Percentiles rank a stretch among this genome's conserved stretches.
phyloP scores from a whole-genome alignment of 53 echinoderm and acorn worm genomes.

The Arbacia lixula region DNA sequence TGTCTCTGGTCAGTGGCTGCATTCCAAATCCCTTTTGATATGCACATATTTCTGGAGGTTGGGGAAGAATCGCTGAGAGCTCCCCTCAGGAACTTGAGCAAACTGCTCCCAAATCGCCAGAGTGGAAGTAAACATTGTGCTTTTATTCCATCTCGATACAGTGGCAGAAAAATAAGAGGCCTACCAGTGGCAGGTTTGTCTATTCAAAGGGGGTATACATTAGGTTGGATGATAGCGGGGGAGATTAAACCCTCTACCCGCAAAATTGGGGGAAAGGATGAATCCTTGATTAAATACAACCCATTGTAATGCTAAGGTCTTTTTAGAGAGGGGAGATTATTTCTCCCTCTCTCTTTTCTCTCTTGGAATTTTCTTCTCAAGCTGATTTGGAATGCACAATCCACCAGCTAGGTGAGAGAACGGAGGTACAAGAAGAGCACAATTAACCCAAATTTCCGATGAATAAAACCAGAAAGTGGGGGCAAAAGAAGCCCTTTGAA shows the following conservation, averaged over 20 bases:
- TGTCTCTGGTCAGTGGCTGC: background rate
- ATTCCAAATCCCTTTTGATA: constrained; percentile 26
- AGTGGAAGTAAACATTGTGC: constrained; percentile 42
- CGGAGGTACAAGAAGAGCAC: background rate
- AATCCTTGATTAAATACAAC: constrained; percentile 55
- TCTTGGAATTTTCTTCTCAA: background rate
- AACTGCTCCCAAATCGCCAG: constrained; percentile 17
- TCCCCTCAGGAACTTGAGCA: constrained; percentile 37
- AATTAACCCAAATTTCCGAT: constrained; percentile 32
- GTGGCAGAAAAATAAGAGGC: constrained; percentile 27
- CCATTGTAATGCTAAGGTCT: constrained; percentile 34
- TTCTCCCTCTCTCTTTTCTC: background rate
- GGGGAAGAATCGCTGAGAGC: too few relatives aligned
- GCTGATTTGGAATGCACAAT: constrained; percentile 17
- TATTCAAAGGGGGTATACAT: constrained; percentile 42
- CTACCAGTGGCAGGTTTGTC: constrained; percentile 13
- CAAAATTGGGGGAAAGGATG: constrained; percentile 21
- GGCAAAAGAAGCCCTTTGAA: background rate
- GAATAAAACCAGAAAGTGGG: background rate
- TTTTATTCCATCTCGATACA: constrained; percentile 47
- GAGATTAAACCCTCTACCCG: constrained; percentile 53
- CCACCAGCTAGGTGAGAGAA: constrained; percentile 24
- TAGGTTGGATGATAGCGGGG: constrained; percentile 30
- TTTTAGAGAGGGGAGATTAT: constrained; percentile 27
- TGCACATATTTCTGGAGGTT: background rate